phyloP scores from a whole-genome alignment of 2,797 vertebrate genomes.

The Neosilurus mollespiculum region DNA sequence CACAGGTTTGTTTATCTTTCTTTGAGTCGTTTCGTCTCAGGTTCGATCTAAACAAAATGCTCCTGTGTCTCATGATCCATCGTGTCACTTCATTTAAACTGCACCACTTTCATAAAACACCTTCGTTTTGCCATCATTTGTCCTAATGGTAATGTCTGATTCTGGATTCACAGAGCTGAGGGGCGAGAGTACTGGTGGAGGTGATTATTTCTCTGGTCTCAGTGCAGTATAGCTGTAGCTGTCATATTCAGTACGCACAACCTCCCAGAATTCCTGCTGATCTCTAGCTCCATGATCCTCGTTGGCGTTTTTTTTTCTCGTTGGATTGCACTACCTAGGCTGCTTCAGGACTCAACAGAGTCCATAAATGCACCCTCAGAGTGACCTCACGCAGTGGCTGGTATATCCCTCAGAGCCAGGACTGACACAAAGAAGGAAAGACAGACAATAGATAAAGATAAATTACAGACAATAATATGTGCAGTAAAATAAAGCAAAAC shows the following conservation, averaged over 20 bases:
- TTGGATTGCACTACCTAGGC: constrained; percentile 64
- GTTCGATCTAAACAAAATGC: constrained; percentile 72
- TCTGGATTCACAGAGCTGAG: constrained; percentile 50
- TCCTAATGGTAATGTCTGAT: constrained; percentile 21
- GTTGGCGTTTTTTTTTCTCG: constrained; percentile 23
- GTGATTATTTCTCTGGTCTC: constrained; percentile 54
- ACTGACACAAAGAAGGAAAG: constrained; percentile 58
- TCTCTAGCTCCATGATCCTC: constrained; percentile 16
- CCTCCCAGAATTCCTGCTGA: constrained; percentile 28
- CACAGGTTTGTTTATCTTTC: constrained; percentile 72
- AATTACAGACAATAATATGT: neutral
- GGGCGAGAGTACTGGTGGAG: constrained; percentile 18
- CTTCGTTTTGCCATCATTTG: neutral
- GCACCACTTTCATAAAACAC: neutral
- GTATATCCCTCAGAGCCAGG: constrained; percentile 70
- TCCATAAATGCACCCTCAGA: constrained; percentile 46
- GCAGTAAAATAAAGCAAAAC: neutral
- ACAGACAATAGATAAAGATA: neutral
- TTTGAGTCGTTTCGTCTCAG: constrained; percentile 68
- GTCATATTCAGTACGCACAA: constrained; percentile 54
- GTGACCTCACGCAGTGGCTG: constrained; percentile 44
- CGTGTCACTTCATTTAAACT: constrained; percentile 42
- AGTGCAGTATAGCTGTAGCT: neutral
- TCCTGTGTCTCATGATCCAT: constrained; percentile 60
- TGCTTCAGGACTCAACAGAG: constrained; percentile 76